phyloP scores from a whole-genome alignment of 1,140 invertebrate genomes.

The Drosophila navojoa region DNA sequence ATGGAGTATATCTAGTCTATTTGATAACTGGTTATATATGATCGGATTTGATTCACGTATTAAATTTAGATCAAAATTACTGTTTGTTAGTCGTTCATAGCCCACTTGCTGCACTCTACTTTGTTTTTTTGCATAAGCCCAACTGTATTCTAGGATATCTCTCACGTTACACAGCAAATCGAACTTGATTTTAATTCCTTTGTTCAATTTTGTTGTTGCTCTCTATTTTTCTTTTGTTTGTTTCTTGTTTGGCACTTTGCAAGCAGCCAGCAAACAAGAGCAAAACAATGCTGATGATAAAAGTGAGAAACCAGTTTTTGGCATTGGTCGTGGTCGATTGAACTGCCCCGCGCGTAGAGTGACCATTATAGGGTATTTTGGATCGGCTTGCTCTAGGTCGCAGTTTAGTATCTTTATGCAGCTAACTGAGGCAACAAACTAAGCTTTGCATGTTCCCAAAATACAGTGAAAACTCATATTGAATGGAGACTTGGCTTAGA shows the following conservation, averaged over 20 bases:
- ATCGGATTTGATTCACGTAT: no score
- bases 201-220: not conserved
- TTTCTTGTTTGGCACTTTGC: constrained; percentile 40
- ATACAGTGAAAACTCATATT: no score
- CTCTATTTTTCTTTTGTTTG: not conserved
- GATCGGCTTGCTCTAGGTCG: not conserved
- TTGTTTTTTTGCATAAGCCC: not conserved
- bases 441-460: no score
- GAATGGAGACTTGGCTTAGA: no score
- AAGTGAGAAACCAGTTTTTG: constrained; percentile 39
- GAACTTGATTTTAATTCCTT: constrained; percentile 15
- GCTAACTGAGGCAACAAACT: no score
- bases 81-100: no score
- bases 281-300: constrained; percentile 28
- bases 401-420: no score
- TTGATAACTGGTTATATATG: no score
- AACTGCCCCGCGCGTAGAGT: not conserved
- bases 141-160: not conserved
- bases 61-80: no score
- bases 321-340: constrained; percentile 36
- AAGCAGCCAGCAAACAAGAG: constrained; percentile 43
- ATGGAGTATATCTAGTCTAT: not conserved
- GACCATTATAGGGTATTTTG: not conserved
- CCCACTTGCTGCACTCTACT: not conserved
- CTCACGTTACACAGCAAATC: not conserved